Percentiles rank a stretch among this genome's conserved stretches.
Conservation (phyloP, 92 coral and sea anemone genomes). For the Epizoanthus illoricatus region DNA sequence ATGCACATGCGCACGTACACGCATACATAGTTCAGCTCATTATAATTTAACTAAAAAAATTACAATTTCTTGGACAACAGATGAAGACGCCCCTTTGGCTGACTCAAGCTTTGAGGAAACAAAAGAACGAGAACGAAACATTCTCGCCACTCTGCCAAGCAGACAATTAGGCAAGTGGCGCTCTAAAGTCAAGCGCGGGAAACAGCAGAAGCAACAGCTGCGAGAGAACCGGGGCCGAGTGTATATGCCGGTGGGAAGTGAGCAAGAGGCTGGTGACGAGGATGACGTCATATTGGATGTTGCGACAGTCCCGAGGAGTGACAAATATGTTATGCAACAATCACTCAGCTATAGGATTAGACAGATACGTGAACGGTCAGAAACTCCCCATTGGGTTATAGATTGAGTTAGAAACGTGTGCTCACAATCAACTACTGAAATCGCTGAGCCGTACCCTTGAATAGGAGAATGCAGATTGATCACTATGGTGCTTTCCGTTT, state of each 20-base stretch:
- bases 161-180: slow-evolving; percentile 71
- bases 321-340: slow-evolving; percentile 37
- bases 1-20: no score
- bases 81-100: neutral
- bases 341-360: slow-evolving; percentile 21
- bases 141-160: slow-evolving; percentile 62
- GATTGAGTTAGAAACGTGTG: no score
- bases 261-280: slow-evolving; percentile 47
- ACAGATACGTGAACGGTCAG: slow-evolving; percentile 6
- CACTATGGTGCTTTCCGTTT: no score
- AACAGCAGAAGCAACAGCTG: neutral
- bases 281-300: slow-evolving; percentile 42
- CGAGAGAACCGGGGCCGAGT: slow-evolving; percentile 18
- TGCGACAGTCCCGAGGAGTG: slow-evolving; percentile 22
- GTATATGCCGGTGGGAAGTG: slow-evolving; percentile 6
- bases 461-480: no score
- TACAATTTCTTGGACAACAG: neutral
- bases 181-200: neutral
- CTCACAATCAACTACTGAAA: no score
- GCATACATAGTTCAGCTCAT: no score
- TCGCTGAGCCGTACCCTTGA: no score
- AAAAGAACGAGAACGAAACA: slow-evolving; percentile 38
- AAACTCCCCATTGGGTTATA: neutral
- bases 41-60: no score
- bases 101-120: slow-evolving; percentile 11